Evolutionary conservation across 2,113 vertebrate genomes (phyloP).

Genomic region (Oceanodroma tethys): DNA sequence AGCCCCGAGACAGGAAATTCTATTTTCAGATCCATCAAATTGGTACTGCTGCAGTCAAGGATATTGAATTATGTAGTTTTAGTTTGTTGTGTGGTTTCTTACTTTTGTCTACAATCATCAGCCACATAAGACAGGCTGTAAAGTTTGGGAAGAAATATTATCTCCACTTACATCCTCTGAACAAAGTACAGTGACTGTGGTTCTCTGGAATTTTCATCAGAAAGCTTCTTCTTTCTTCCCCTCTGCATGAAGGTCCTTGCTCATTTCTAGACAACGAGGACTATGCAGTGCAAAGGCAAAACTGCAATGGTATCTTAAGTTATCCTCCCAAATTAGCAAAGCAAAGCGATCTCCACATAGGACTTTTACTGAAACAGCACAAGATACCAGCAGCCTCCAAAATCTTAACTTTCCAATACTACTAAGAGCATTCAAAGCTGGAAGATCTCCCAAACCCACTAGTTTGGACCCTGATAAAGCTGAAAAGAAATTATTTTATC

Average conservation of each 20-base stretch:
- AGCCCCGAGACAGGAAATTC: not conserved
- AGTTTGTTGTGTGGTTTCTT: not conserved
- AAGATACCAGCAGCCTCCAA: not conserved
- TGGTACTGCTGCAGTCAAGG: not conserved
- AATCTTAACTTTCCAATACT: not conserved
- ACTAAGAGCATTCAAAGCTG: not conserved
- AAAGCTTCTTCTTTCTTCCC: not conserved
- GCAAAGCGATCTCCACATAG: not conserved
- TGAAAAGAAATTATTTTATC: not conserved
- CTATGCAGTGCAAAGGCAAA: not conserved
- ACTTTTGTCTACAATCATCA: not conserved
- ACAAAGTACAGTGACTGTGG: not conserved
- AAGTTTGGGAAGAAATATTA: not conserved
- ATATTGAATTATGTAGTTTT: not conserved
- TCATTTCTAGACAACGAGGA: not conserved
- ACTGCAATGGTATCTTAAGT: not conserved
- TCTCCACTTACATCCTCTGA: not conserved
- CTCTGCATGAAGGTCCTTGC: not conserved
- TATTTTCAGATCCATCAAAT: conserved; percentile 1
- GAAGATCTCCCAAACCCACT: not conserved
- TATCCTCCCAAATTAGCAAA: not conserved
- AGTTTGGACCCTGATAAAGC: not conserved
- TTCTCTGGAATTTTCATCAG: not conserved
- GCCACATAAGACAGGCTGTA: not conserved
- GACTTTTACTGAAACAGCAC: not conserved